Percentiles rank a stretch among this genome's conserved stretches.
phyloP scores from a whole-genome alignment of 2,888 invertebrate species.

The Drosophila paranaensis region DNA sequence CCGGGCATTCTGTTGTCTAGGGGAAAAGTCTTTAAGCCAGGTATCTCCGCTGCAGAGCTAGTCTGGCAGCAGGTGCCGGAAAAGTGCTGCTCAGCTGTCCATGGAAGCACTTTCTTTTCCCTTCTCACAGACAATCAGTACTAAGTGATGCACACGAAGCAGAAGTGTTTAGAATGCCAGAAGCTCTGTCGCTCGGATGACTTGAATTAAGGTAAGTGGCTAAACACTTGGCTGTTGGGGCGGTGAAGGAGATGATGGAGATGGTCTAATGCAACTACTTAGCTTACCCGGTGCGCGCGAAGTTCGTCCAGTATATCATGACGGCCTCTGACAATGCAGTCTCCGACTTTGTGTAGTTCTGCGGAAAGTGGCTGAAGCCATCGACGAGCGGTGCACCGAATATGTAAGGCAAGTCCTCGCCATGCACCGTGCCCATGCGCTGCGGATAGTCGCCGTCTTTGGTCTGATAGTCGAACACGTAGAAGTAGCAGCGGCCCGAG shows the following conservation, averaged over 20 bases:
- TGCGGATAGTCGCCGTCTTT: constrained; percentile 95
- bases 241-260: too few species aligned
- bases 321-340: constrained; percentile 94
- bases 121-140: constrained; percentile 52
- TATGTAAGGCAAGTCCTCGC: constrained; percentile 95
- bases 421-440: constrained; percentile 96
- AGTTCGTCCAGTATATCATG: constrained; percentile 95
- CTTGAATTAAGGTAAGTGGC: constrained; percentile 50
- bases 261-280: constrained; percentile 13
- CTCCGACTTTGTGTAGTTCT: constrained; percentile 95
- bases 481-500: constrained; percentile 93
- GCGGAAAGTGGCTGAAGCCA: constrained; percentile 92
- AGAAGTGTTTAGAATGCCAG: constrained; percentile 28
- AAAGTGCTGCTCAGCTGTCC: constrained; percentile 23
- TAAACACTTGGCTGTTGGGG: constrained; percentile 4
- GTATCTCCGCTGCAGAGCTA: constrained; percentile 12
- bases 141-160: constrained; percentile 57
- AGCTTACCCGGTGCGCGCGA: constrained; percentile 94
- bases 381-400: constrained; percentile 96
- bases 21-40: constrained; percentile 14
- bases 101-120: constrained; percentile 24
- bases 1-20: constrained; percentile 1
- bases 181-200: constrained; percentile 24
- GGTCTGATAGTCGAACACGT: constrained; percentile 96
- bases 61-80: constrained; percentile 41